Conservation (phyloP, 2,113 vertebrate genomes). For the Grus americana region DNA sequence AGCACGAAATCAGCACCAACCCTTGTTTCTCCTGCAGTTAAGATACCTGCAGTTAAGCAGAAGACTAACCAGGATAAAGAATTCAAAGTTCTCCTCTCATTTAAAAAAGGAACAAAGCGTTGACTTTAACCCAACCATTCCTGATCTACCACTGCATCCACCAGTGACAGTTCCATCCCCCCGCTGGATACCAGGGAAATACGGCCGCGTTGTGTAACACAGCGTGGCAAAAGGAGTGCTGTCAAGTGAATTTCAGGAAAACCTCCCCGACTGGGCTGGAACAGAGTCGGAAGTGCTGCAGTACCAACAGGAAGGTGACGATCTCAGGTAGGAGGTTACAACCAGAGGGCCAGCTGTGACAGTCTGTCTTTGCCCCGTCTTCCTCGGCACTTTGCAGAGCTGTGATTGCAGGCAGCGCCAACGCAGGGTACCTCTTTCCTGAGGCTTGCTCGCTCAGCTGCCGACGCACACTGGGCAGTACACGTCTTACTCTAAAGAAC, state of each 20-base stretch:
- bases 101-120: neutral
- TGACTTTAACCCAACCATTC: neutral
- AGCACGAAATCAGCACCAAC: neutral
- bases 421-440: neutral
- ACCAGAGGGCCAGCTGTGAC: neutral
- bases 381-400: neutral
- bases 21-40: neutral
- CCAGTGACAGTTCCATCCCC: neutral
- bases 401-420: neutral
- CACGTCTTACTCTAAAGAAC: neutral
- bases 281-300: neutral
- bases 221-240: rapidly evolving
- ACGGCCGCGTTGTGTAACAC: too few species aligned
- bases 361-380: neutral
- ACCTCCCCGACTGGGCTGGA: neutral
- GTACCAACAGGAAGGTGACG: neutral
- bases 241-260: too few species aligned
- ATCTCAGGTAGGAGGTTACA: neutral
- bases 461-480: neutral
- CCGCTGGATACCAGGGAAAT: neutral
- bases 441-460: neutral
- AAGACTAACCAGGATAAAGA: neutral
- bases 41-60: neutral
- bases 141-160: neutral
- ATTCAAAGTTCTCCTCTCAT: neutral